Evolutionary conservation across 2,113 vertebrate genomes (phyloP).

Genomic region (Hoplias malabaricus): DNA sequence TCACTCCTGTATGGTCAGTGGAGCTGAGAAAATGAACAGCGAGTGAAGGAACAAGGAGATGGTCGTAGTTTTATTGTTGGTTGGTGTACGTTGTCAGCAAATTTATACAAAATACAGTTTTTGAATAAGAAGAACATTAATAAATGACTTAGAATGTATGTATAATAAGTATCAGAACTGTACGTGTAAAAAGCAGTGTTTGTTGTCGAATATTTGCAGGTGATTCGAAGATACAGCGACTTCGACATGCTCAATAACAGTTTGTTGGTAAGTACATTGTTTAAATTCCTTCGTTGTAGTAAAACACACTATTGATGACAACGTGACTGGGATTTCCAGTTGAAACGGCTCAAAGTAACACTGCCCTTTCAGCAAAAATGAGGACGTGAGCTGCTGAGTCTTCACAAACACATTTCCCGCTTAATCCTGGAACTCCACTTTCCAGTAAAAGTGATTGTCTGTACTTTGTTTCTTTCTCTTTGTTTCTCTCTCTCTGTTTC

Average conservation of each 20-base stretch:
- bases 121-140: no score
- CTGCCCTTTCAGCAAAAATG: neutral
- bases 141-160: no score
- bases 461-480: neutral
- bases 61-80: no score
- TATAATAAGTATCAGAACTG: no score
- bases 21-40: no score
- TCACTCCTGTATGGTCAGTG: no score
- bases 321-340: neutral
- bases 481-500: neutral
- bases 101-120: no score
- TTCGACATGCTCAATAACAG: slow-evolving; percentile 94
- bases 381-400: slow-evolving; percentile 63
- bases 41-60: no score
- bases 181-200: neutral
- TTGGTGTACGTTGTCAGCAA: no score
- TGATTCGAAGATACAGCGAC: slow-evolving; percentile 95
- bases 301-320: neutral
- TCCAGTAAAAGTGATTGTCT: slow-evolving; percentile 17
- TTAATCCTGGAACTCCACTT: neutral
- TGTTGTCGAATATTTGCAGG: slow-evolving; percentile 73
- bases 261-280: slow-evolving; percentile 83
- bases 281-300: slow-evolving; percentile 23
- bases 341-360: neutral
- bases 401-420: slow-evolving; percentile 50